Evolutionary conservation across 2,797 vertebrate genomes (phyloP).

Genomic region (Nothura maculosa): DNA sequence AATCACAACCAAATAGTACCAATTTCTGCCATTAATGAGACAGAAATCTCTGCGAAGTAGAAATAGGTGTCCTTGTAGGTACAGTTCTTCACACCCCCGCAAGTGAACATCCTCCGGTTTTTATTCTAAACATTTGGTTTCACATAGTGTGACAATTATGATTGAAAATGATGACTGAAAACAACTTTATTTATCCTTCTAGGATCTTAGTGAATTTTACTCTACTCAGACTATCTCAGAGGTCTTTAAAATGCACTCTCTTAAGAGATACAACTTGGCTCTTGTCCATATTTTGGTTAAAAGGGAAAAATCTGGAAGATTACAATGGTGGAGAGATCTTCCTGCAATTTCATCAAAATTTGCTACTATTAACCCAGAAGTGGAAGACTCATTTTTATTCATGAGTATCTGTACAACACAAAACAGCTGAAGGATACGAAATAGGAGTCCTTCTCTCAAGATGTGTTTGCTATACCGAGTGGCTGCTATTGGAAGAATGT

Average conservation of each 20-base stretch:
- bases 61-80: background rate
- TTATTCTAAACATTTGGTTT: background rate
- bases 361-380: background rate
- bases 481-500: background rate
- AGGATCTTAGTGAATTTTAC: background rate
- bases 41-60: fast-evolving
- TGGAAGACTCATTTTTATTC: background rate
- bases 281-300: background rate
- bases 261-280: background rate
- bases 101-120: fast-evolving
- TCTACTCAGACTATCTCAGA: background rate
- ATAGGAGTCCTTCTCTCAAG: background rate
- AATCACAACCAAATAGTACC: background rate
- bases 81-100: background rate
- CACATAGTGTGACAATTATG: background rate
- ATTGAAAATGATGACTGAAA: background rate
- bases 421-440: background rate
- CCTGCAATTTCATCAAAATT: background rate
- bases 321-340: background rate
- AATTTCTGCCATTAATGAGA: background rate
- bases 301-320: background rate
- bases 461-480: background rate
- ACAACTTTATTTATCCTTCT: background rate
- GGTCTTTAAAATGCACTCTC: background rate
- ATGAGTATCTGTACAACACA: background rate